A percentile compares a stretch with the other conserved stretches of the same genome.
These are phyloP conservation scores for Anadara kagoshimensis DNA, from an alignment of 1,140 invertebrate genomes.

Conservation along the genomic window DNA sequence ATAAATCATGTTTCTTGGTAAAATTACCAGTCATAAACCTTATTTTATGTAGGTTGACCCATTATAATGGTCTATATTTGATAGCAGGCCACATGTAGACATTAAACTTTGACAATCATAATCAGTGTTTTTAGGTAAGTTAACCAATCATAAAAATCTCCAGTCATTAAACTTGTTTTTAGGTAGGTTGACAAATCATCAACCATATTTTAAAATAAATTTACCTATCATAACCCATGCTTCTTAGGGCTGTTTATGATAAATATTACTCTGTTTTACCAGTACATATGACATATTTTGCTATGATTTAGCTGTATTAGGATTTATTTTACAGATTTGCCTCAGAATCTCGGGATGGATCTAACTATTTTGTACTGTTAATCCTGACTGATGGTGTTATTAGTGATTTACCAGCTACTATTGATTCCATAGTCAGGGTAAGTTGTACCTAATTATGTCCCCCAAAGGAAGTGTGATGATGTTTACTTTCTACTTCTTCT, in stretches of 20 bases:
- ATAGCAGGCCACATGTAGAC: no score
- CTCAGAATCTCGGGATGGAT: conserved; percentile 63
- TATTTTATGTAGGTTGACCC: no score
- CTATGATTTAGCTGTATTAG: not conserved
- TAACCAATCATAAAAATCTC: not conserved
- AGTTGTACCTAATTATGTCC: conserved; percentile 22
- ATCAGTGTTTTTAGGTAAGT: conserved; percentile 73
- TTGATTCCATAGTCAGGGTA: conserved; percentile 75
- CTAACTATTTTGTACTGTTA: conserved; percentile 79
- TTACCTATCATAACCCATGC: not conserved
- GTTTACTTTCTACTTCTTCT: not conserved
- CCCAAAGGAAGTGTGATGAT: conserved; percentile 34
- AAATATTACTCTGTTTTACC: no score
- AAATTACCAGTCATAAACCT: no score
- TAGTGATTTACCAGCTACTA: conserved; percentile 80
- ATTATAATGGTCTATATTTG: no score
- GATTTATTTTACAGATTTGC: conserved; percentile 47
- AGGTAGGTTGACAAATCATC: no score
- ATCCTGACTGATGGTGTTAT: conserved; percentile 82
- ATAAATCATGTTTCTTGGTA: no score
- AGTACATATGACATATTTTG: no score
- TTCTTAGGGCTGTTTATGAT: no score
- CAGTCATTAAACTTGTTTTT: no score
- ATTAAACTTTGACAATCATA: conserved; percentile 75
- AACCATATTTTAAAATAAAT: not conserved